Base-by-base conservation (phyloP, 1,140 invertebrate species). In the Macrocentrus cingulum region DNA sequence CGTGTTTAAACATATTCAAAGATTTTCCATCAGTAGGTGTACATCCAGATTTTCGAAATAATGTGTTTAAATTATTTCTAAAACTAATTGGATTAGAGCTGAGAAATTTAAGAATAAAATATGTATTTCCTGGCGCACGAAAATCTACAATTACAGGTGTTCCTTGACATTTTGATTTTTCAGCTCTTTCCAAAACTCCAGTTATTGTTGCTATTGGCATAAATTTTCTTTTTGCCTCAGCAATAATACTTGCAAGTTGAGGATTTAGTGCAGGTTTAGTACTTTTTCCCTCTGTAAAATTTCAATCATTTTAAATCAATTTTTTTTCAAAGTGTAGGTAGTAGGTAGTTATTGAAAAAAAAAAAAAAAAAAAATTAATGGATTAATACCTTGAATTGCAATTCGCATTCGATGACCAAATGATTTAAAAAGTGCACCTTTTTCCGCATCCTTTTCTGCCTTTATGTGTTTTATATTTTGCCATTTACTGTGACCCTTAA, bases 401-500 rank as follows among this genome's bases (percentile, higher is more conserved):
- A 83, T 51, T 60, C 72, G 82, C 53, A 89, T 84, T 67, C 80
- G 79, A 5, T 76, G 65, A 0, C 73, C 61, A n/a, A 84, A 65
- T 55, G 66, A 76, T 1, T 64, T 67, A 57, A 83, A 84, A 4
- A 83, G 23, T 1, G 59, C 18, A 2, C 77, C 68, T 65, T 76
- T 84, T 66, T 85, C 67, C 0, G 61, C 63, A 76, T 90, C 88
- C 60, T 88, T 87, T 42, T 72, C 70, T 0, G 73, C 81, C 71
- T 90, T 91, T 1, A 71, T 84, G 55, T 89, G 87, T 57, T 76
- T 82, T 13, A 90, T 89, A 71, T 90, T 91, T 23, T 82, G 76
- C 88, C 88, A 90, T 76, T 91, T 90, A 19, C 84, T 86, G 67
- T 90, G 88, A 0, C 88, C 88, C 9, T 87, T 87, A 50, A 67